Base-by-base conservation (phyloP, 2,113 vertebrate species). In the Tichodroma muraria region DNA sequence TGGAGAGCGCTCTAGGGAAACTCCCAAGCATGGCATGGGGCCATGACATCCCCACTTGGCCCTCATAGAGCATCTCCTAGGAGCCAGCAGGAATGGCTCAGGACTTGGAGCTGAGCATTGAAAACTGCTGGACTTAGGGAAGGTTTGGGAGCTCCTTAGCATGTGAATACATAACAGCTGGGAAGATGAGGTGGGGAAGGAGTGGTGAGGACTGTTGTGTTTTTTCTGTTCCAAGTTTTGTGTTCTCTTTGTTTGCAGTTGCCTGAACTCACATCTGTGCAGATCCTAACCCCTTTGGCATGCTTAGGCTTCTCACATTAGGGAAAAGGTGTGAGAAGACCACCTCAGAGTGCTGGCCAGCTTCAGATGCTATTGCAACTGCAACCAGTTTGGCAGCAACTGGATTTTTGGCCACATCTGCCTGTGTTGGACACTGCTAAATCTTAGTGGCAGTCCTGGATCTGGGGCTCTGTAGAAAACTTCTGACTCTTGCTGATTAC, bases 21-120 rank as follows among this genome's bases (percentile, higher is more conserved):
- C 28, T 73, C 52, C 47, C 1, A 0, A 49, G 6, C 1, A 0
- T 10, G 31, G 15, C 56, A 28, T 13, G 25, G 24, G 44, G 15
- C 44, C 28, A 18, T 23, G 63, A 47, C n/a, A 72, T 35, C 23
- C 35, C 40, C 37, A 17, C 0, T 0, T 35, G 35, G 24, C 11
- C 38, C 30, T 38, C 8, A 2, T 0, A 71, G 30, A 40, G 8
- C 9, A 17, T 88, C 49, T 92, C 31, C 31, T 56, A 40, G 40
- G 66, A 92, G 21, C 27, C 15, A 60, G 8, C 1, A 4, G 52
- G 42, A 81, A 42, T 16, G 19, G 33, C 33, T 35, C 45, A 24
- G 27, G 35, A 24, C 44, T 68, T 60, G 44, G 12, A 72, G 57
- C 35, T 56, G 37, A 65, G 17, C 45, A 9, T 1, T 38, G 65